These are phyloP conservation scores for Fratercula arctica DNA, from an alignment of 2,797 vertebrate species.

Conservation along the genomic window DNA sequence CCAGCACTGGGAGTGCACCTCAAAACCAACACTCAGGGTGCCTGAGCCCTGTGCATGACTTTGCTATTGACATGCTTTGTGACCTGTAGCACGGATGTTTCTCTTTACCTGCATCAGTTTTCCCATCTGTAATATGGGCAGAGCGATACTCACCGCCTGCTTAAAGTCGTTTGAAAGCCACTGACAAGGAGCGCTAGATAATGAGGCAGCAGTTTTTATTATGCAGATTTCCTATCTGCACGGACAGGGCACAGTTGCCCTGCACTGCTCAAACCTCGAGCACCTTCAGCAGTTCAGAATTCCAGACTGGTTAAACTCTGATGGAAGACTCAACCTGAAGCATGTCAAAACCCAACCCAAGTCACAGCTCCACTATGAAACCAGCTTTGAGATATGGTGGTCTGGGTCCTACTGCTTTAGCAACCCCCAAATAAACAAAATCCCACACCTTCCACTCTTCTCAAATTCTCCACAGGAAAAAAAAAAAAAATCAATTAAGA, in stretches of 20 bases:
- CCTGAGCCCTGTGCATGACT: not conserved
- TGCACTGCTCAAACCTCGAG: not conserved
- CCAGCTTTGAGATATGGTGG: not conserved
- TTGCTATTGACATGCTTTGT: not conserved
- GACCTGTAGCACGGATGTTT: not conserved
- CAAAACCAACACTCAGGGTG: not conserved
- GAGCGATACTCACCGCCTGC: not conserved
- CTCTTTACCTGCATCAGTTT: not conserved
- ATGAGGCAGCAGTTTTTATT: not conserved
- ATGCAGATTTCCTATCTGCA: not conserved
- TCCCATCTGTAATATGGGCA: not conserved
- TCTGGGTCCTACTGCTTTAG: not conserved
- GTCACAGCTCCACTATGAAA: not conserved
- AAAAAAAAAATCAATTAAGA: not conserved
- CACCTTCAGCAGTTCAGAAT: not conserved
- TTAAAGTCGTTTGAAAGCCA: not conserved
- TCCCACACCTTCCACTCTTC: rapidly evolving
- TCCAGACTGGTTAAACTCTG: not conserved
- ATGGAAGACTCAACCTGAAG: not conserved
- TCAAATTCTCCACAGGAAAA: not conserved
- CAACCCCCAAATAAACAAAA: not conserved
- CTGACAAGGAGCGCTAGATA: not conserved
- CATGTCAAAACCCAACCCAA: not conserved
- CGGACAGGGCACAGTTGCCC: not conserved
- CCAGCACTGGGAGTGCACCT: not conserved